A percentile compares a stretch with the other conserved stretches of the same genome.
Evolutionary conservation across 2,888 invertebrate species (phyloP).

Genomic region (Micropterix aruncella): DNA sequence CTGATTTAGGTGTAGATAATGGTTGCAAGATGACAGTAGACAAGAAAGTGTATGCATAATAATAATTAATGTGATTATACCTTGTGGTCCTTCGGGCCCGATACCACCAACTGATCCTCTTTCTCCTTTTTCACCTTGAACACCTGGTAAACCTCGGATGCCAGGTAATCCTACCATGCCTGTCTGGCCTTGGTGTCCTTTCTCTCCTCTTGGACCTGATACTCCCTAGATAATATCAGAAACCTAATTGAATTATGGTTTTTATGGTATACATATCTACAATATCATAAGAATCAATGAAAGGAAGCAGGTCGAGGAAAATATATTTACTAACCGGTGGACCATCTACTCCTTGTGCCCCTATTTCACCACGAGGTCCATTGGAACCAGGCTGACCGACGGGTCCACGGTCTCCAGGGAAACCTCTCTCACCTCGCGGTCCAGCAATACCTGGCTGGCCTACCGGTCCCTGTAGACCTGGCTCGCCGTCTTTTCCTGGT

Average conservation of each 20-base stretch:
- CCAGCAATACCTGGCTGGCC: conserved; percentile 47
- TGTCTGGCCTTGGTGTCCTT: conserved; percentile 55
- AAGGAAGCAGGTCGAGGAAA: too few species aligned
- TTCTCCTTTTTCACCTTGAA: conserved; percentile 62
- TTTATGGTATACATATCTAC: too few species aligned
- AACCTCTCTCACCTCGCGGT: conserved; percentile 51
- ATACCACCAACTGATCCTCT: conserved; percentile 50
- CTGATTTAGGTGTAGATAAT: too few species aligned
- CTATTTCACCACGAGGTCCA: conserved; percentile 51
- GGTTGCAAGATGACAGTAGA: too few species aligned
- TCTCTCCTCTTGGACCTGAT: conserved; percentile 50
- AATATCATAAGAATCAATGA: too few species aligned
- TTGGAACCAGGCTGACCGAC: conserved; percentile 50
- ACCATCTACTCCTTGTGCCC: conserved; percentile 54
- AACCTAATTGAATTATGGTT: not conserved
- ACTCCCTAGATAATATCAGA: conserved; percentile 36
- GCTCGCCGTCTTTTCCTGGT: conserved; percentile 70
- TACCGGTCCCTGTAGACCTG: conserved; percentile 51
- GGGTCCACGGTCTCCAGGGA: conserved; percentile 61
- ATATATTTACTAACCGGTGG: conserved; percentile 43
- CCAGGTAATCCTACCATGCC: conserved; percentile 63
- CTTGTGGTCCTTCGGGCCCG: conserved; percentile 67
- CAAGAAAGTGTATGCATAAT: not conserved
- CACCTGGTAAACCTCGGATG: conserved; percentile 48
- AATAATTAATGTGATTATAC: conserved; percentile 18